Percentiles rank a stretch among this genome's conserved stretches.
Evolutionary conservation across 2,888 invertebrate genomes (phyloP).

Genomic region (Furcula furcula): DNA sequence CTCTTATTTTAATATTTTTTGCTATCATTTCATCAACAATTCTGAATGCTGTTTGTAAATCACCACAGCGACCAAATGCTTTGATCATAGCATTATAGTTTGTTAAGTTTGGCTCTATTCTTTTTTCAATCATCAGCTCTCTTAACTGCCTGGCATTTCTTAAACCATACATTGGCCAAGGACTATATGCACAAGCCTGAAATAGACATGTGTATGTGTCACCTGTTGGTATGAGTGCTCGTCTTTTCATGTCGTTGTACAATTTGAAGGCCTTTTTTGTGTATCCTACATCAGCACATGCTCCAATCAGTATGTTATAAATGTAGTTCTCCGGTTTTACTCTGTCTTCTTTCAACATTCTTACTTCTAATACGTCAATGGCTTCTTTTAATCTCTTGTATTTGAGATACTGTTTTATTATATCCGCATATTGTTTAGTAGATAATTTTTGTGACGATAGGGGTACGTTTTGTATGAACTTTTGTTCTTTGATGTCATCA

Average conservation of each 20-base stretch:
- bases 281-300: constrained; percentile 91
- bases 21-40: constrained; percentile 92
- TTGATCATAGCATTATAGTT: constrained; percentile 96
- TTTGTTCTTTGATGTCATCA: constrained; percentile 83
- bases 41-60: constrained; percentile 88
- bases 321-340: constrained; percentile 90
- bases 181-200: constrained; percentile 93
- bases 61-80: constrained; percentile 93
- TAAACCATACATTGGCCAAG: constrained; percentile 85
- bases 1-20: constrained; percentile 82
- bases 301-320: constrained; percentile 91
- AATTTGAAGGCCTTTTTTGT: constrained; percentile 92
- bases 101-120: constrained; percentile 85
- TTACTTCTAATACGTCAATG: constrained; percentile 88
- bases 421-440: constrained; percentile 84
- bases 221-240: constrained; percentile 84
- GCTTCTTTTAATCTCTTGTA: constrained; percentile 88
- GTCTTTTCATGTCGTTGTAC: constrained; percentile 91
- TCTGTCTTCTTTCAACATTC: constrained; percentile 88
- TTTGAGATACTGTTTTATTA: constrained; percentile 85
- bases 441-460: constrained; percentile 75
- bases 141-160: constrained; percentile 85
- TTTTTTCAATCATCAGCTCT: constrained; percentile 85
- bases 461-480: constrained; percentile 77
- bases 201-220: constrained; percentile 93